These are phyloP conservation scores for Boloria selene DNA, from an alignment of 2,888 invertebrate species.

Conservation along the genomic window DNA sequence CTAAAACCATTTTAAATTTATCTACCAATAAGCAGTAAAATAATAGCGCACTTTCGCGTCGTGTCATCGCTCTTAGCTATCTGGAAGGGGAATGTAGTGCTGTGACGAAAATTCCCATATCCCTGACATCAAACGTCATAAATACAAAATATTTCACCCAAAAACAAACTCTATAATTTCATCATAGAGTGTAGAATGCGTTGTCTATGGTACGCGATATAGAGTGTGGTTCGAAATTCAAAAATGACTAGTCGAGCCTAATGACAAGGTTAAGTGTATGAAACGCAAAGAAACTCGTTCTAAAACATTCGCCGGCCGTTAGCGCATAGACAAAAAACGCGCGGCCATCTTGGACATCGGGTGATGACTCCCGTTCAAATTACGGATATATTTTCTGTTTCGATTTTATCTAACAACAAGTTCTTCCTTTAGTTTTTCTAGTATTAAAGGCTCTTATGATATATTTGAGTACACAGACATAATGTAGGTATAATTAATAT, in stretches of 20 bases:
- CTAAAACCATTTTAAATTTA: neutral
- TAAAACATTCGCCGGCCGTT: conserved; percentile 51
- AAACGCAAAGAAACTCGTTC: conserved; percentile 54
- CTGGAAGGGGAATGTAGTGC: conserved; percentile 47
- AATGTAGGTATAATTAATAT: too few relatives aligned
- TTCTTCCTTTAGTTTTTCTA: too few relatives aligned
- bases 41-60: conserved; percentile 44
- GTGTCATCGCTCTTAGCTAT: conserved; percentile 46
- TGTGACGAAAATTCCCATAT: conserved; percentile 47
- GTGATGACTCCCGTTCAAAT: conserved; percentile 47
- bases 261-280: conserved; percentile 55
- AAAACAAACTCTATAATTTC: conserved; percentile 24
- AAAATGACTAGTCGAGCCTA: conserved; percentile 51
- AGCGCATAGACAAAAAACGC: conserved; percentile 51
- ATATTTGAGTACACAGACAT: too few relatives aligned
- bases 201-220: conserved; percentile 27
- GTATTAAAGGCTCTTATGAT: too few relatives aligned
- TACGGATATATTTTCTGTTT: conserved; percentile 32
- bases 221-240: conserved; percentile 43
- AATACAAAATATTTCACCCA: conserved; percentile 13
- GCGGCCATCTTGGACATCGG: conserved; percentile 49
- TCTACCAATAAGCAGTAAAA: conserved; percentile 27
- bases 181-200: conserved; percentile 4
- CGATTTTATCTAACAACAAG: conserved; percentile 19
- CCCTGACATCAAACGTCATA: conserved; percentile 33